Evolutionary conservation across 2,888 invertebrate genomes (phyloP).

Genomic region (Cerceris rybyensis): DNA sequence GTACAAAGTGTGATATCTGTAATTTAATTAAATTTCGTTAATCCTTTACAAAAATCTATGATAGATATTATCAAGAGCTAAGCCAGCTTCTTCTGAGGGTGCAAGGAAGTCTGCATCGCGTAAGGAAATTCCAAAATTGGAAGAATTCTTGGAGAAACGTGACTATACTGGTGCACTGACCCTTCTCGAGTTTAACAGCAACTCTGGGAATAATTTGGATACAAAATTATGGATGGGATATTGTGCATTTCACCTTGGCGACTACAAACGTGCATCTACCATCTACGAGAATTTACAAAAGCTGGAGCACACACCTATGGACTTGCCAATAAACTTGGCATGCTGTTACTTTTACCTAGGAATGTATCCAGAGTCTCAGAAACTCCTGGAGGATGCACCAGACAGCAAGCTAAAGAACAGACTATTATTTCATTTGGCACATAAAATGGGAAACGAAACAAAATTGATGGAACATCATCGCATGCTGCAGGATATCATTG

Average conservation of each 20-base stretch:
- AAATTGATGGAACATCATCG: constrained; percentile 92
- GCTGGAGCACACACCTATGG: constrained; percentile 81
- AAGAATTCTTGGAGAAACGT: constrained; percentile 93
- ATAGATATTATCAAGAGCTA: constrained; percentile 91
- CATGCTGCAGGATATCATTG: constrained; percentile 92
- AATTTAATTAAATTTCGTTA: background rate
- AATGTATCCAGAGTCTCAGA: constrained; percentile 89
- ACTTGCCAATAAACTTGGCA: constrained; percentile 90
- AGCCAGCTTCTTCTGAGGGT: constrained; percentile 87
- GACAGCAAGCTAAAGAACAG: constrained; percentile 89
- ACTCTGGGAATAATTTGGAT: constrained; percentile 81
- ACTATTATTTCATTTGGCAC: constrained; percentile 95
- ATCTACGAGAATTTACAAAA: constrained; percentile 85
- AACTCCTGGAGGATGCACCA: constrained; percentile 86
- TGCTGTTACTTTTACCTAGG: constrained; percentile 98
- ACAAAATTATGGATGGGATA: constrained; percentile 95
- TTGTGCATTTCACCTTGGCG: constrained; percentile 97
- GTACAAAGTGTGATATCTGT: background rate
- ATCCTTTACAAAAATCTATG: background rate
- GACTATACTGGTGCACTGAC: constrained; percentile 98
- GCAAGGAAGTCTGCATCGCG: constrained; percentile 78
- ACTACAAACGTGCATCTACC: constrained; percentile 87
- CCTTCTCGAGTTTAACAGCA: constrained; percentile 89
- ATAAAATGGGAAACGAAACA: constrained; percentile 95
- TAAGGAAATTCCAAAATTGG: constrained; percentile 89